Conservation (phyloP, 1,140 invertebrate genomes). For the Scylla paramamosain region DNA sequence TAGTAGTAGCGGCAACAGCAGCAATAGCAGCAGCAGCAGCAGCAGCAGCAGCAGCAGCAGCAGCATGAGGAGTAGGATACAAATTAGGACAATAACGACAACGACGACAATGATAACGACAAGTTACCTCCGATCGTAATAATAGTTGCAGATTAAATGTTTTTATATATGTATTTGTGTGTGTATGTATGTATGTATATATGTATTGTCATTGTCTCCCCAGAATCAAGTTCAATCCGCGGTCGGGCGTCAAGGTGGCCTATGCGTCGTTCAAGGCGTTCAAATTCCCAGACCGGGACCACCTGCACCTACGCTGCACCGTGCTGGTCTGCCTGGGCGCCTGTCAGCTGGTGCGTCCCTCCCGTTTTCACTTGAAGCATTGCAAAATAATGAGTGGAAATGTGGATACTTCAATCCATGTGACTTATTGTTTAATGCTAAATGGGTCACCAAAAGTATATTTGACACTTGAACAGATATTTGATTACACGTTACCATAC, state of each 20-base stretch:
- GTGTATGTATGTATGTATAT: not conserved
- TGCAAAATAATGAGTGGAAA: too few relatives aligned
- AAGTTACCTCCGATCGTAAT: too few relatives aligned
- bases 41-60: too few relatives aligned
- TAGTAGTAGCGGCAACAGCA: not conserved
- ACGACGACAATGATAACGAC: too few relatives aligned
- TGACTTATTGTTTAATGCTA: too few relatives aligned
- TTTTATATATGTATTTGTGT: not conserved
- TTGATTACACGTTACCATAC: too few relatives aligned
- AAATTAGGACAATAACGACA: too few relatives aligned
- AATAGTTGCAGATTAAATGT: not conserved
- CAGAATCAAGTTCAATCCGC: slow-evolving; percentile 64
- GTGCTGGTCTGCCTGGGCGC: slow-evolving; percentile 85
- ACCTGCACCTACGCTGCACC: slow-evolving; percentile 85
- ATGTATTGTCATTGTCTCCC: not conserved
- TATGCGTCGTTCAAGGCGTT: slow-evolving; percentile 87
- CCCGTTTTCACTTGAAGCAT: not conserved
- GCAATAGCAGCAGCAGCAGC: not conserved
- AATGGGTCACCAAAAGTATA: too few relatives aligned
- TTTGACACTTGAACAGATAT: too few relatives aligned
- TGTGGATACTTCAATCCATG: too few relatives aligned
- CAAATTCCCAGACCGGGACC: slow-evolving; percentile 88
- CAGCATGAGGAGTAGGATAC: too few relatives aligned
- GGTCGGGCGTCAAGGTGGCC: slow-evolving; percentile 57
- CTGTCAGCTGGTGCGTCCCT: slow-evolving; percentile 82